These are phyloP conservation scores for Cheilosia grossa DNA, from an alignment of 2,888 invertebrate genomes.

Conservation along the genomic window DNA sequence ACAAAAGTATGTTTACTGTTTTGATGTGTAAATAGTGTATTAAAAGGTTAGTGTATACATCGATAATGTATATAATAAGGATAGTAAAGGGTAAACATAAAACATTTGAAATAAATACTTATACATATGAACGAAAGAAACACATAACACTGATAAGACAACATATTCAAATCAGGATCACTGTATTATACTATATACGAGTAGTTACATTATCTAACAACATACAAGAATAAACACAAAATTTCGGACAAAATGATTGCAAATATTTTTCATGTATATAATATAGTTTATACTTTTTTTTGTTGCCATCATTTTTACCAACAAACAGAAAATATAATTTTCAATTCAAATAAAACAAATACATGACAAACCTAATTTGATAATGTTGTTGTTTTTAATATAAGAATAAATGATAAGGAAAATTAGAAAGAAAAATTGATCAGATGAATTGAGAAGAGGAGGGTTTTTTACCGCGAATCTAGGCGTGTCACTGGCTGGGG, in stretches of 20 bases:
- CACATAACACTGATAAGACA: slow-evolving; percentile 73
- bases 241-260: slow-evolving; percentile 33
- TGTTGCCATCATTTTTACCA: slow-evolving; percentile 43
- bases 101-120: slow-evolving; percentile 48
- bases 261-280: slow-evolving; percentile 1
- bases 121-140: slow-evolving; percentile 60
- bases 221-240: slow-evolving; percentile 57
- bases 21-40: slow-evolving; percentile 47
- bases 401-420: slow-evolving; percentile 38
- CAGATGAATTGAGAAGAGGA: slow-evolving; percentile 72
- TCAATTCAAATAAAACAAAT: slow-evolving; percentile 47
- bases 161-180: slow-evolving; percentile 65
- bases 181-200: slow-evolving; percentile 53
- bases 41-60: slow-evolving; percentile 44
- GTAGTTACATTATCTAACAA: slow-evolving; percentile 53
- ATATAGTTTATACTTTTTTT: not conserved
- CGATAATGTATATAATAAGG: slow-evolving; percentile 39
- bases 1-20: slow-evolving; percentile 38
- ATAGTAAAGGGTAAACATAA: slow-evolving; percentile 48
- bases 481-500: slow-evolving; percentile 83
- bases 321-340: slow-evolving; percentile 41
- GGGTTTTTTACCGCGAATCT: slow-evolving; percentile 83
- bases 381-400: slow-evolving; percentile 52
- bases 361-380: slow-evolving; percentile 58
- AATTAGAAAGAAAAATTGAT: slow-evolving; percentile 49